Evolutionary conservation across 2,797 vertebrate genomes (phyloP).

Genomic region (Antrozous pallidus): DNA sequence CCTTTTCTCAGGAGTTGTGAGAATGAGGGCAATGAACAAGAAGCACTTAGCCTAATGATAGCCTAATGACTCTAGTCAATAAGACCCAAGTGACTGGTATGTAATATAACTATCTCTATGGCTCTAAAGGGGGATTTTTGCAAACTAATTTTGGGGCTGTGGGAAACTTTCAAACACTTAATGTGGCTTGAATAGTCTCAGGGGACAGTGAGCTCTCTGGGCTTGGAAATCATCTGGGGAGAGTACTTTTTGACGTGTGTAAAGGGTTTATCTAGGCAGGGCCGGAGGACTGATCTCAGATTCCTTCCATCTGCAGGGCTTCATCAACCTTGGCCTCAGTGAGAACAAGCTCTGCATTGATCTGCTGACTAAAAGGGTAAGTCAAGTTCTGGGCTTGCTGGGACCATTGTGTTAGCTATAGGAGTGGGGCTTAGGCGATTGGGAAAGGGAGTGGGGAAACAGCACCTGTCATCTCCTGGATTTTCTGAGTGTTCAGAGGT

Average conservation of each 20-base stretch:
- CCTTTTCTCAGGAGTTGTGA: too few relatives aligned
- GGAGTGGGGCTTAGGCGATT: neutral
- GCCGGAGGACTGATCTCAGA: neutral
- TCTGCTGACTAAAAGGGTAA: slow-evolving; percentile 90
- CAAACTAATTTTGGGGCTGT: neutral
- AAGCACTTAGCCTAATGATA: neutral
- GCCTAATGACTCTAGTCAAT: neutral
- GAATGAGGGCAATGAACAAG: too few relatives aligned
- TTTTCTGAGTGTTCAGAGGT: neutral
- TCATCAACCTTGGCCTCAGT: slow-evolving; percentile 92
- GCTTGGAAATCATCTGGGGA: neutral
- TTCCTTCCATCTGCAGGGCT: slow-evolving; percentile 84
- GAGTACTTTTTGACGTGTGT: neutral
- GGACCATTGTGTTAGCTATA: neutral
- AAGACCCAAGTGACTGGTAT: neutral
- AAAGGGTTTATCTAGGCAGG: neutral
- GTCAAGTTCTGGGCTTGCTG: slow-evolving; percentile 24
- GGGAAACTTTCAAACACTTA: neutral
- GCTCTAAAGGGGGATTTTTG: neutral
- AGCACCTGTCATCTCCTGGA: neutral
- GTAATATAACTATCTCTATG: neutral
- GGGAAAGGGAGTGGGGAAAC: neutral
- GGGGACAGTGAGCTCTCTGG: neutral
- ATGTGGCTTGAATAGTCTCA: neutral
- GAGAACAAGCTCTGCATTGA: slow-evolving; percentile 95